Percentiles rank a stretch among this genome's conserved stretches.
Conservation (phyloP, 2,797 vertebrate genomes). For the Malurus splendens region DNA sequence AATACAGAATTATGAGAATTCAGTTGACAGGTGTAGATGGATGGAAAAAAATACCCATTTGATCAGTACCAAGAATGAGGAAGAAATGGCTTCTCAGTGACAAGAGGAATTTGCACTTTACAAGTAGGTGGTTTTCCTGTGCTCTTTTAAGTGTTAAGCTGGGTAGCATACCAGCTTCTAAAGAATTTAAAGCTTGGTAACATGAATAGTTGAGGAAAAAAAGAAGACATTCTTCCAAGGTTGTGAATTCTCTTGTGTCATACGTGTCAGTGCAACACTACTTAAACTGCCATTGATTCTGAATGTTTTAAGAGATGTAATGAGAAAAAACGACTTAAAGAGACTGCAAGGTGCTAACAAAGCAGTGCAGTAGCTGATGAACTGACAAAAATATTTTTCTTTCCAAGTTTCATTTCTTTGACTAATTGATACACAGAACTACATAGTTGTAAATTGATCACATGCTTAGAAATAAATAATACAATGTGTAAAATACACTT, state of each 20-base stretch:
- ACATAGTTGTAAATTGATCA: neutral
- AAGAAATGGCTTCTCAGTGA: neutral
- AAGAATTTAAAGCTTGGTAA: neutral
- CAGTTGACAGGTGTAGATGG: neutral
- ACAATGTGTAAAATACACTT: neutral
- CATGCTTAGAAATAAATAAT: neutral
- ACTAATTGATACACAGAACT: neutral
- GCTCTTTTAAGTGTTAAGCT: neutral
- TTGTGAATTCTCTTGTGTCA: neutral
- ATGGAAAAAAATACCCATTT: neutral
- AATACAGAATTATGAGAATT: neutral
- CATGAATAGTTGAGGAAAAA: neutral
- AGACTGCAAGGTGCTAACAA: neutral
- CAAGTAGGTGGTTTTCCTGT: neutral
- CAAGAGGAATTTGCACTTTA: neutral
- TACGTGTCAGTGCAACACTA: neutral
- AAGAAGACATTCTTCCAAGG: neutral
- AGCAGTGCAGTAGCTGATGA: neutral
- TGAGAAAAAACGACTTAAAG: neutral
- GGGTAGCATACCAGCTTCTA: neutral
- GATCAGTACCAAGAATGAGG: neutral
- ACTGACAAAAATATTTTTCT: neutral
- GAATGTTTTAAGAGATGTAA: neutral
- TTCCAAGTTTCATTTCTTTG: neutral
- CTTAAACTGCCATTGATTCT: neutral